Percentiles rank a stretch among this genome's conserved stretches.
Conservation (phyloP, 1,140 invertebrate genomes). For the Ips typographus region DNA sequence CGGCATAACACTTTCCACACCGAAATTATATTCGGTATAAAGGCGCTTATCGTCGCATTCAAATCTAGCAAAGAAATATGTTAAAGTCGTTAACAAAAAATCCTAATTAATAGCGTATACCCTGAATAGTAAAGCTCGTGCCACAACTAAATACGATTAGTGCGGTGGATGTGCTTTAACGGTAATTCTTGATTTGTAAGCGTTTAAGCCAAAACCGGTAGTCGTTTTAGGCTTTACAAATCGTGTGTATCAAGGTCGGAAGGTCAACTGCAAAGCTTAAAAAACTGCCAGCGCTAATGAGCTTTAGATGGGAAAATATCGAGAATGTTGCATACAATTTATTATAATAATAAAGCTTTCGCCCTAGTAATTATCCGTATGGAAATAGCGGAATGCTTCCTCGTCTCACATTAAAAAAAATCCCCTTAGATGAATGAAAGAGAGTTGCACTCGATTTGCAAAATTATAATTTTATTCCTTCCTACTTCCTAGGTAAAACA, state of each 20-base stretch:
- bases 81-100: background rate
- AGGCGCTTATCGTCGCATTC: slow-evolving; percentile 7
- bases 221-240: slow-evolving; percentile 8
- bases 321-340: background rate
- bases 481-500: too few species aligned
- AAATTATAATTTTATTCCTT: too few species aligned
- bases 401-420: too few species aligned
- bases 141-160: background rate
- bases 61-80: background rate
- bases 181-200: slow-evolving; percentile 3
- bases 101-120: background rate
- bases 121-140: background rate
- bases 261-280: background rate
- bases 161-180: background rate
- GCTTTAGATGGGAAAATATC: background rate
- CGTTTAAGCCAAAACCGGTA: slow-evolving; percentile 6
- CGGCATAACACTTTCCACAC: slow-evolving; percentile 21
- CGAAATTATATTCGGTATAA: slow-evolving; percentile 5
- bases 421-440: too few species aligned
- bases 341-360: slow-evolving; percentile 5
- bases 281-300: background rate
- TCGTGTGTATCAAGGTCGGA: slow-evolving; percentile 8
- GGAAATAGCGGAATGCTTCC: too few species aligned
- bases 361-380: slow-evolving; percentile 7
- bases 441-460: too few species aligned